Evolutionary conservation across 2,797 vertebrate species (phyloP).

Genomic region (Lutra lutra): DNA sequence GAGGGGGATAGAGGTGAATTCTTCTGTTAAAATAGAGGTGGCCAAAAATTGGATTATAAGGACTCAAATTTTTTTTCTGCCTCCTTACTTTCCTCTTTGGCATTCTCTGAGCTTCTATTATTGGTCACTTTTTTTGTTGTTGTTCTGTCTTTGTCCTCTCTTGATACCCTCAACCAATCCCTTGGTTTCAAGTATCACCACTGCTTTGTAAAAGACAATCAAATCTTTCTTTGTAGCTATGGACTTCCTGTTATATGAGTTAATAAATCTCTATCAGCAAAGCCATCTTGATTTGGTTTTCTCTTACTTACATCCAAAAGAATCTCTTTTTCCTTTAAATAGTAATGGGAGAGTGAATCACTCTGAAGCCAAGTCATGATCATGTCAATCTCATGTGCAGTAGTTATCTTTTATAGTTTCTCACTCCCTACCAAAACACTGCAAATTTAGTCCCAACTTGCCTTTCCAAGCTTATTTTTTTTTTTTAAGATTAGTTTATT

Average conservation of each 20-base stretch:
- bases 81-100: not conserved
- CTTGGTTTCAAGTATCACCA: not conserved
- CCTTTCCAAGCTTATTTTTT: not conserved
- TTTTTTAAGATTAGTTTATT: not conserved
- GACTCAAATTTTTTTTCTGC: not conserved
- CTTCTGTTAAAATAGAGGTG: not conserved
- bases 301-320: constrained; percentile 6
- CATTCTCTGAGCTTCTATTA: not conserved
- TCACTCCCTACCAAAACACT: not conserved
- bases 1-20: not conserved
- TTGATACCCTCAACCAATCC: not conserved
- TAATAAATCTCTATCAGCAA: not conserved
- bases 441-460: not conserved
- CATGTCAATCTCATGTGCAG: not conserved
- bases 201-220: not conserved
- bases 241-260: not conserved
- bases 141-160: not conserved
- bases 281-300: constrained; percentile 27
- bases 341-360: not conserved
- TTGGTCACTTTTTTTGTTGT: not conserved
- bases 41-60: not conserved
- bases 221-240: not conserved
- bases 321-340: not conserved
- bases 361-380: constrained; percentile 5
- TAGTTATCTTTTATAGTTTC: not conserved